Evolutionary conservation across 2,113 vertebrate genomes (phyloP).

Genomic region (Bufo bufo): DNA sequence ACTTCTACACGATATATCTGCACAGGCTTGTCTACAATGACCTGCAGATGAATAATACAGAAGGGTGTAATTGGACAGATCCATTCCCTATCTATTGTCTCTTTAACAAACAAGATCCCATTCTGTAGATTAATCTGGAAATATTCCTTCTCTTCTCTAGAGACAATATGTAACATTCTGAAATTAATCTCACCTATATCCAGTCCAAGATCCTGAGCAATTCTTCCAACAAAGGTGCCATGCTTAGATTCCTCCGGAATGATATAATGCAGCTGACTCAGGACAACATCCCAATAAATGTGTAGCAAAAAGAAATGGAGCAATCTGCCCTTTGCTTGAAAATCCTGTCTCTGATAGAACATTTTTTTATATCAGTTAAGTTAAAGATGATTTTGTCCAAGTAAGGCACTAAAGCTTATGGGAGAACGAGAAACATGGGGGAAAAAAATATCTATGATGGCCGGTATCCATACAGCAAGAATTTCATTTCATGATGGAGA

Average conservation of each 20-base stretch:
- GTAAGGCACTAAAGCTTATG: too few species aligned
- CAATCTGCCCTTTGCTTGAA: background rate
- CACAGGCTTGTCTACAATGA: conserved; percentile 75
- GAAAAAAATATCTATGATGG: too few species aligned
- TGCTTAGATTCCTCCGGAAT: background rate
- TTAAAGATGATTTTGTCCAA: too few species aligned
- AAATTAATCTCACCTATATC: conserved; percentile 13
- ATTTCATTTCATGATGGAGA: too few species aligned
- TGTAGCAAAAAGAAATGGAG: background rate
- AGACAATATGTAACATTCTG: conserved; percentile 63
- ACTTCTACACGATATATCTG: conserved; percentile 75
- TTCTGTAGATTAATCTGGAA: conserved; percentile 73
- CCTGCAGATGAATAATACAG: conserved; percentile 76
- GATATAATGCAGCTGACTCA: background rate
- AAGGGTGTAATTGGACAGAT: conserved; percentile 72
- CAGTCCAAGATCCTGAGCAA: conserved; percentile 9
- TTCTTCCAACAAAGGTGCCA: background rate
- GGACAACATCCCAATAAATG: background rate
- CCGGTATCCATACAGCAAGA: too few species aligned
- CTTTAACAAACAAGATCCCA: conserved; percentile 71
- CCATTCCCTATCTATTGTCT: conserved; percentile 79
- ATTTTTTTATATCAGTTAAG: background rate
- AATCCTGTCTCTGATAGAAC: background rate
- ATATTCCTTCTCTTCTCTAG: conserved; percentile 70
- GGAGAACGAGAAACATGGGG: too few species aligned